Evolutionary conservation across 2,113 vertebrate species (phyloP).

Genomic region (Pitta sordida): DNA sequence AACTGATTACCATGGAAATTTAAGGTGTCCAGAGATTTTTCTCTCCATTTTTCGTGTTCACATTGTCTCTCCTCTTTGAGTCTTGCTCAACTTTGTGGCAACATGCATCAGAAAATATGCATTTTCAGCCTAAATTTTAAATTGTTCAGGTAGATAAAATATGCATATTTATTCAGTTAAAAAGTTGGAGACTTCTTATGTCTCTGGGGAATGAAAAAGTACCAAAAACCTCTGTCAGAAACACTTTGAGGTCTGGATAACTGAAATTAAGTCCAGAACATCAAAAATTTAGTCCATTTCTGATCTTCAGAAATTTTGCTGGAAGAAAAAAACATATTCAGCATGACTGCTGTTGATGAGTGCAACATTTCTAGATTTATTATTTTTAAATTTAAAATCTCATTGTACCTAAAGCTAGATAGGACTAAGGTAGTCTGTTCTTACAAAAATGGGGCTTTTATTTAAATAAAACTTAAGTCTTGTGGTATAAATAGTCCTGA

Average conservation of each 20-base stretch:
- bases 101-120: neutral
- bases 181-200: neutral
- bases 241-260: neutral
- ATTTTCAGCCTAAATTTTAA: neutral
- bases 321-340: neutral
- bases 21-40: neutral
- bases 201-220: neutral
- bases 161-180: neutral
- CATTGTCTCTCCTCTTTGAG: neutral
- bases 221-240: neutral
- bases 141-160: neutral
- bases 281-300: neutral
- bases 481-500: neutral
- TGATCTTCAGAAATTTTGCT: neutral
- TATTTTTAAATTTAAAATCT: neutral
- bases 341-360: neutral
- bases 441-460: neutral
- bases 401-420: neutral
- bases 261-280: neutral
- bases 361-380: neutral
- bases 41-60: neutral
- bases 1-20: neutral
- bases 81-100: neutral
- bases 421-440: neutral
- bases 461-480: neutral